Percentiles rank a stretch among this genome's conserved stretches.
phyloP scores from a whole-genome alignment of 1,140 invertebrate species.

The Drosophila nigrodunni region DNA sequence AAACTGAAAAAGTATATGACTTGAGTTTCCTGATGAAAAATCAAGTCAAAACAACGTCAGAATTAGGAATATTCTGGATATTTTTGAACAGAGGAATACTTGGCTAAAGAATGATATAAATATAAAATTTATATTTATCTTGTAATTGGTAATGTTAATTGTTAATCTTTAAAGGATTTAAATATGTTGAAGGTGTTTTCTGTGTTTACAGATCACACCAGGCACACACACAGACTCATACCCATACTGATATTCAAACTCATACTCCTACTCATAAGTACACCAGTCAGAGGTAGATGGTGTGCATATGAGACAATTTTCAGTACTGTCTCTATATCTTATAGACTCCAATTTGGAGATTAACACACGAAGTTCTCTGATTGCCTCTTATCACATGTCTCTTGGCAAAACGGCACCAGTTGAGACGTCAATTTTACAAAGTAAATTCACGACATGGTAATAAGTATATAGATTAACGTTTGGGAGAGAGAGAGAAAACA shows the following conservation, averaged over 20 bases:
- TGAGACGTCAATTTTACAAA: not conserved
- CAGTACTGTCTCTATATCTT: not conserved
- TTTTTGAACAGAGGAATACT: no score
- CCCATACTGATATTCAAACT: not conserved
- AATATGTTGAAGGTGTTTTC: no score
- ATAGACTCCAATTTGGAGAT: conserved; percentile 10
- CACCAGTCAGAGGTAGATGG: not conserved
- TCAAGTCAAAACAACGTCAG: no score
- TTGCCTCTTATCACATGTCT: not conserved
- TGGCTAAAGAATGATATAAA: no score
- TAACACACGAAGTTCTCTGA: not conserved
- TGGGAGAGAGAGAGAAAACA: no score
- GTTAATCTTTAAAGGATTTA: no score
- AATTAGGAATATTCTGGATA: no score
- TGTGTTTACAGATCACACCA: not conserved
- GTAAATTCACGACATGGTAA: not conserved
- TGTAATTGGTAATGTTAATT: no score
- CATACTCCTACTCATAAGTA: not conserved
- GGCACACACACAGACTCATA: not conserved
- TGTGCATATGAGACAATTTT: not conserved
- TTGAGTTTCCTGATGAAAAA: no score
- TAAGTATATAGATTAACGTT: not conserved
- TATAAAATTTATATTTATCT: no score
- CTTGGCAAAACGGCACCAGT: conserved; percentile 1
- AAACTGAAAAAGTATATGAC: no score